phyloP scores from a whole-genome alignment of 92 coral and sea anemone genomes.

The Blastomussa wellsi region DNA sequence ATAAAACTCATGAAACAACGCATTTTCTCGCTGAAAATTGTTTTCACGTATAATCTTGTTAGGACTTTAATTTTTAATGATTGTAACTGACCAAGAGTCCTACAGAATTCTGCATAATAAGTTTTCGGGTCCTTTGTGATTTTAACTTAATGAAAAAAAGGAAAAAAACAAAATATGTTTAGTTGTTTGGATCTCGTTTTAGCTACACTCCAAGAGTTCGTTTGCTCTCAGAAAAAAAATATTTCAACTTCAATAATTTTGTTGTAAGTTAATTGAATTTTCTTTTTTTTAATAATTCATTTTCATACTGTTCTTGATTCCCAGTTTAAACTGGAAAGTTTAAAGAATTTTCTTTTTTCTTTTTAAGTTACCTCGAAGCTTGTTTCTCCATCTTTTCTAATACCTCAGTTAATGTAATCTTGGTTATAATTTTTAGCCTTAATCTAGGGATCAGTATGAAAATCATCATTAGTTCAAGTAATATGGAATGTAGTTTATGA shows the following conservation, averaged over 20 bases:
- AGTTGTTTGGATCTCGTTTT: too few relatives aligned
- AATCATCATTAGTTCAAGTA: not conserved
- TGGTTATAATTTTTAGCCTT: too few relatives aligned
- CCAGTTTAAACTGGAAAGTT: not conserved
- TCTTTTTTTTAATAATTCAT: not conserved
- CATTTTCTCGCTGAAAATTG: not conserved
- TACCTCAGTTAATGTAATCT: too few relatives aligned
- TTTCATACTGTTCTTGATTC: too few relatives aligned
- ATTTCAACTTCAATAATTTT: not conserved
- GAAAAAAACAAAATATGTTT: too few relatives aligned
- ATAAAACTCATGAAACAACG: not conserved
- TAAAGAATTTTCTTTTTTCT: not conserved
- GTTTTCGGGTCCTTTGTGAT: not conserved
- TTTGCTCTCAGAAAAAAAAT: not conserved
- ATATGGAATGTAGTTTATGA: not conserved
- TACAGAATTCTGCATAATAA: not conserved
- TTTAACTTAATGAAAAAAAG: not conserved
- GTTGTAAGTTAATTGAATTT: not conserved
- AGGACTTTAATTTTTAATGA: constrained; percentile 15
- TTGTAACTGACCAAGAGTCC: not conserved
- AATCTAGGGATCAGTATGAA: too few relatives aligned
- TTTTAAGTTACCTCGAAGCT: too few relatives aligned
- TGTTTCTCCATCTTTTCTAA: too few relatives aligned
- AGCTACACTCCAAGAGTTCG: not conserved
- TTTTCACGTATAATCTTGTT: not conserved